Percentiles rank a stretch among this genome's conserved stretches.
phyloP scores from a whole-genome alignment of 2,888 invertebrate species.

The Choristoneura rosaceana region DNA sequence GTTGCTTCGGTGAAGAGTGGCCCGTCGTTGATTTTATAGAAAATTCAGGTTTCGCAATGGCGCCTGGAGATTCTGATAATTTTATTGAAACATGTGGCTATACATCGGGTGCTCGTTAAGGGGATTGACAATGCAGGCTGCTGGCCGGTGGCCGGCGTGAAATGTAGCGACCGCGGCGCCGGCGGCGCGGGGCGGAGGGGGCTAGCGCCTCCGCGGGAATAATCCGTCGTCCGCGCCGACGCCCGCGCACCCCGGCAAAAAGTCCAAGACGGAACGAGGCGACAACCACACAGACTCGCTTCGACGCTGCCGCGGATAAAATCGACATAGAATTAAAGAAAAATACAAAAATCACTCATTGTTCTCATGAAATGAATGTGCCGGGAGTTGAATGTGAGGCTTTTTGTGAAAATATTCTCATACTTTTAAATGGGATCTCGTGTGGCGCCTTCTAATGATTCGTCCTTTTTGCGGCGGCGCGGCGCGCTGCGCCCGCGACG shows the following conservation, averaged over 20 bases:
- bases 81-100: constrained; percentile 40
- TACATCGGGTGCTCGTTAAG: constrained; percentile 39
- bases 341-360: constrained; percentile 86
- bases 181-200: constrained; percentile 50
- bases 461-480: constrained; percentile 81
- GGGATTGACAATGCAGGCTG: constrained; percentile 48
- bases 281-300: constrained; percentile 79
- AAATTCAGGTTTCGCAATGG: constrained; percentile 42
- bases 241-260: constrained; percentile 79
- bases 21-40: constrained; percentile 37
- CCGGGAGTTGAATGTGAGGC: constrained; percentile 84
- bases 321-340: constrained; percentile 85
- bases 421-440: constrained; percentile 85
- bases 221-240: constrained; percentile 74
- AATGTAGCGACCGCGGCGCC: constrained; percentile 68
- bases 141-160: constrained; percentile 57
- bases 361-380: constrained; percentile 86
- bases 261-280: constrained; percentile 81
- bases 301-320: constrained; percentile 80
- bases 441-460: constrained; percentile 85
- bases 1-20: constrained; percentile 31
- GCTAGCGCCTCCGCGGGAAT: constrained; percentile 66
- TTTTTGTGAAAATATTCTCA: constrained; percentile 86
- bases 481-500: constrained; percentile 66
- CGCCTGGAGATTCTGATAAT: constrained; percentile 40